Evolutionary conservation across 2,797 vertebrate genomes (phyloP).

Genomic region (Cyclura pinguis): DNA sequence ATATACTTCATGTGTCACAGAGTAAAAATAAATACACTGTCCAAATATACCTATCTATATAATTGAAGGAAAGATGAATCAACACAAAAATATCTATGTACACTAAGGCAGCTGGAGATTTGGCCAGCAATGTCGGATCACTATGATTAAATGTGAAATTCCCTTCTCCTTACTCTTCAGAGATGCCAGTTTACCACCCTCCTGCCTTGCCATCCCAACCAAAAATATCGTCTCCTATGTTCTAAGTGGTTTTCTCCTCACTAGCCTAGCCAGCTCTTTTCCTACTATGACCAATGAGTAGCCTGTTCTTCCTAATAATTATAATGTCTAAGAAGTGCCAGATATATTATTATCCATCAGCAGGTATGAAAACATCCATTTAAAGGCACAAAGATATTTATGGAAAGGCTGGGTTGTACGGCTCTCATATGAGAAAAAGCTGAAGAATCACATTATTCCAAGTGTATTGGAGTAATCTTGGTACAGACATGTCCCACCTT

Average conservation of each 20-base stretch:
- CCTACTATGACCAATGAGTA: not conserved
- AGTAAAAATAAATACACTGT: constrained; percentile 38
- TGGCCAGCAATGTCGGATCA: constrained; percentile 10
- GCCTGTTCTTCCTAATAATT: not conserved
- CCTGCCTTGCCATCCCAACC: not conserved
- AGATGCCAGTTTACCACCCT: not conserved
- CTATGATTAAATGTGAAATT: constrained; percentile 31
- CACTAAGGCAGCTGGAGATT: constrained; percentile 1
- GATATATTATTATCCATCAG: not conserved
- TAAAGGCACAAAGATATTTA: constrained; percentile 4
- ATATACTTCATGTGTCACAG: constrained; percentile 18
- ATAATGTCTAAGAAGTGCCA: not conserved
- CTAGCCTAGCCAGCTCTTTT: not conserved
- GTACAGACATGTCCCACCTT: not conserved
- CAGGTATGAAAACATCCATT: not conserved
- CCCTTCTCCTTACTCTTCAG: not conserved
- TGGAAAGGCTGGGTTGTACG: not conserved
- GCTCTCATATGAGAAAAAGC: not conserved
- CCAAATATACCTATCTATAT: constrained; percentile 46
- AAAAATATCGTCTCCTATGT: not conserved
- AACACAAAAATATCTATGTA: constrained; percentile 17
- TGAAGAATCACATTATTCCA: not conserved
- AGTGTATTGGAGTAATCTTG: not conserved
- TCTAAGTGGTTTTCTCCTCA: not conserved
- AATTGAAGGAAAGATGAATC: constrained; percentile 33